Conservation (phyloP, 2,113 vertebrate species). For the Macquaria australasica region DNA sequence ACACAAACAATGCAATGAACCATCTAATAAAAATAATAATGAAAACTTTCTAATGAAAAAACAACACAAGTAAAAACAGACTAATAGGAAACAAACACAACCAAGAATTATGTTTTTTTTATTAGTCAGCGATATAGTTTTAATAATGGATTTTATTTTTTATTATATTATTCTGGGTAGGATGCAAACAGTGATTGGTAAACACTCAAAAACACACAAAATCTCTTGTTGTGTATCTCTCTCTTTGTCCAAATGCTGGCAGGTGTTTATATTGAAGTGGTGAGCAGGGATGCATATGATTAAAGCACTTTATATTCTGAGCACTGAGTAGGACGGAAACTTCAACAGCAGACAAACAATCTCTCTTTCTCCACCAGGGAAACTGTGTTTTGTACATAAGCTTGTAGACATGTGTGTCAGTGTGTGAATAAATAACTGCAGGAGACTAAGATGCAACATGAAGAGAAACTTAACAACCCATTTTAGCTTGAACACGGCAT, state of each 20-base stretch:
- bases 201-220: conserved; percentile 4
- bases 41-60: not conserved
- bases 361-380: conserved; percentile 29
- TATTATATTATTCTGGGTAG: not conserved
- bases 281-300: conserved; percentile 29
- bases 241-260: conserved; percentile 27
- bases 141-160: conserved; percentile 26
- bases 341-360: conserved; percentile 44
- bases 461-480: not conserved
- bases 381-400: conserved; percentile 31
- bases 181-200: conserved; percentile 16
- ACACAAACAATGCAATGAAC: conserved; percentile 10
- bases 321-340: conserved; percentile 33
- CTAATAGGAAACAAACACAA: not conserved
- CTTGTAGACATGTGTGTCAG: conserved; percentile 8
- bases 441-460: conserved; percentile 10
- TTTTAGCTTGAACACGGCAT: conserved; percentile 3
- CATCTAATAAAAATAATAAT: conserved; percentile 14
- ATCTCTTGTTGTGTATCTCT: conserved; percentile 23
- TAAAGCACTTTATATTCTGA: conserved; percentile 52
- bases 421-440: conserved; percentile 29
- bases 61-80: not conserved
- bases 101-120: conserved; percentile 1
- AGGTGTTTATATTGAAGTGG: conserved; percentile 32
- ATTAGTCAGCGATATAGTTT: not conserved